Percentiles rank a stretch among this genome's conserved stretches.
Conservation (phyloP, 2,113 vertebrate genomes). For the Mormyrus iriodes region DNA sequence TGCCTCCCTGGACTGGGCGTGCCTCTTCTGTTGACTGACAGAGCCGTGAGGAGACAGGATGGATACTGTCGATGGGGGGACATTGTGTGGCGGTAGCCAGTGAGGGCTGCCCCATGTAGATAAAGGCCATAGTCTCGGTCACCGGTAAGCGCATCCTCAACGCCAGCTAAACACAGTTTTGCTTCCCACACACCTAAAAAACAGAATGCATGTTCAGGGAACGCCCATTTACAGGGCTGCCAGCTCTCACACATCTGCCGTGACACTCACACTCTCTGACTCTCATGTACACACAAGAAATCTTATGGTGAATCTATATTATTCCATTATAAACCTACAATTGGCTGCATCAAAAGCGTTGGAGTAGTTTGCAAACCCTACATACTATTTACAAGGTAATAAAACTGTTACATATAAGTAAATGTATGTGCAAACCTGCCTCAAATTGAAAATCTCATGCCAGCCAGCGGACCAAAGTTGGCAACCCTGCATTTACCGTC, state of each 20-base stretch:
- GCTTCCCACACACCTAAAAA: background rate
- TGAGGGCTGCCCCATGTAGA: background rate
- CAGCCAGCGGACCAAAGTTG: background rate
- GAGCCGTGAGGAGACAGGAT: background rate
- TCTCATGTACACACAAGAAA: background rate
- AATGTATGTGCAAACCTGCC: background rate
- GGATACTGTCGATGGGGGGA: background rate
- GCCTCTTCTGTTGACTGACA: constrained; percentile 8
- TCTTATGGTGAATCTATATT: background rate
- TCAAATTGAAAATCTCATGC: background rate
- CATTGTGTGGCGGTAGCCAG: background rate
- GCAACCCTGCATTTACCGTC: background rate
- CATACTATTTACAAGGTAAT: background rate
- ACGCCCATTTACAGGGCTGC: background rate
- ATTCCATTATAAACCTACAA: background rate
- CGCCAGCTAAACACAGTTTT: background rate
- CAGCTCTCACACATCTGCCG: background rate
- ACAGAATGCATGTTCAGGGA: background rate
- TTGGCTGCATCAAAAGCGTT: background rate
- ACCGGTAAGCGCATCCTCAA: background rate
- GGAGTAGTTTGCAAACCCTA: background rate
- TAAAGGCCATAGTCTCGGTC: background rate
- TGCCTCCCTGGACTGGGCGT: background rate
- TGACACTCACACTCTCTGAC: background rate
- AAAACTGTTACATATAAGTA: background rate